phyloP scores from a whole-genome alignment of 2,113 vertebrate genomes.

The Heliornis fulica region DNA sequence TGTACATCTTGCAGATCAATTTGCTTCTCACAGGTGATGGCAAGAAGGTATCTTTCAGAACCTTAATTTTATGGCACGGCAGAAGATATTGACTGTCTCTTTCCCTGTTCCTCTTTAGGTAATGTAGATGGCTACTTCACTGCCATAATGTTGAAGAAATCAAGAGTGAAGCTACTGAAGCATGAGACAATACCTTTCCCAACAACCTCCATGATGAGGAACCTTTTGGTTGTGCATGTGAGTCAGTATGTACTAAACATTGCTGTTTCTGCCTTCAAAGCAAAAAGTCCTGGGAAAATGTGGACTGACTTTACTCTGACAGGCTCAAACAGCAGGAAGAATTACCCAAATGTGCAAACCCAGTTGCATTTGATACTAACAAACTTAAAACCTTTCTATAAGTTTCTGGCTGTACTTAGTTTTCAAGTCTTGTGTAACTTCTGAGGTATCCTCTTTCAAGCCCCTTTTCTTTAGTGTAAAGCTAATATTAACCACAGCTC shows the following conservation, averaged over 20 bases:
- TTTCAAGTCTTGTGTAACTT: neutral
- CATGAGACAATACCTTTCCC: conserved; percentile 84
- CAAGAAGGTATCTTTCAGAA: neutral
- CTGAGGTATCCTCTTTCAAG: neutral
- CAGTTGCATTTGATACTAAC: neutral
- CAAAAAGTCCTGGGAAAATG: neutral
- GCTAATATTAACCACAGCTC: neutral
- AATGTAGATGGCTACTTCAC: conserved; percentile 87
- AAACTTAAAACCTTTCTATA: neutral
- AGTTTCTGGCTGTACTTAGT: neutral
- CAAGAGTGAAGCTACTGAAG: conserved; percentile 83
- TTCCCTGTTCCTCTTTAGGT: conserved; percentile 71
- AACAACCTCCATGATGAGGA: conserved; percentile 91
- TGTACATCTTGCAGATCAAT: neutral
- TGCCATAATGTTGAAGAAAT: conserved; percentile 90
- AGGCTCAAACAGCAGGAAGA: neutral
- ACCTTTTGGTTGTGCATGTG: conserved; percentile 88
- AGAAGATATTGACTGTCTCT: neutral
- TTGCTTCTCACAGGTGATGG: neutral
- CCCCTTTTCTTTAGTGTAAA: neutral
- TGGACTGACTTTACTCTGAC: neutral
- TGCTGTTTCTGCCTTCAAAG: neutral
- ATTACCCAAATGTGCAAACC: neutral
- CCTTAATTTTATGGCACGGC: neutral
- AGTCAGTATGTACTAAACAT: neutral